Evolutionary conservation across 2,888 invertebrate species (phyloP).

Genomic region (Chrysodeixis includens): DNA sequence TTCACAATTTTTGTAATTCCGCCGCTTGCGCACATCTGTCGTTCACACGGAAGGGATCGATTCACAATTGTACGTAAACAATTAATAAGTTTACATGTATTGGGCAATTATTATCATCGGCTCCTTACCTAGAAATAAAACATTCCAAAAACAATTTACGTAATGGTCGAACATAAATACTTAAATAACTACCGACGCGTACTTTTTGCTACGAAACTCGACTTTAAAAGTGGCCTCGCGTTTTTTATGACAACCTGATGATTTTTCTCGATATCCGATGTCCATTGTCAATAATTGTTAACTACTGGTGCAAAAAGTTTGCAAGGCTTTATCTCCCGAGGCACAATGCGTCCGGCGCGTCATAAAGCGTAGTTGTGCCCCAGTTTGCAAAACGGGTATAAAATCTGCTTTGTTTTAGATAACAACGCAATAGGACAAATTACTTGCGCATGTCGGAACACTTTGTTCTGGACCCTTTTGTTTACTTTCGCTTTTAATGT

Average conservation of each 20-base stretch:
- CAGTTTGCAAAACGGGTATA: constrained; percentile 79
- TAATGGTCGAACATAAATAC: constrained; percentile 37
- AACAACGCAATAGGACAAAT: constrained; percentile 80
- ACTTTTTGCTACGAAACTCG: constrained; percentile 50
- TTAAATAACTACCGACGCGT: constrained; percentile 43
- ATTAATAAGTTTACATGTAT: constrained; percentile 57
- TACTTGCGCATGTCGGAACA: constrained; percentile 78
- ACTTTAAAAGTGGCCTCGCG: constrained; percentile 66
- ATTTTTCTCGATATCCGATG: constrained; percentile 72
- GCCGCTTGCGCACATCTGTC: constrained; percentile 85
- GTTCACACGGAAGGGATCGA: constrained; percentile 82
- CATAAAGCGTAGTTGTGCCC: constrained; percentile 80
- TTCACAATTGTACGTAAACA: constrained; percentile 68
- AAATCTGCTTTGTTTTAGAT: constrained; percentile 76
- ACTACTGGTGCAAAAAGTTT: constrained; percentile 76
- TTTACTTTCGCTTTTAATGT: constrained; percentile 79
- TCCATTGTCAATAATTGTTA: constrained; percentile 72
- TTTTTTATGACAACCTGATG: constrained; percentile 73
- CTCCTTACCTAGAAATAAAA: constrained; percentile 30
- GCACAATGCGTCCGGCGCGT: constrained; percentile 70
- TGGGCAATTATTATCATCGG: constrained; percentile 47
- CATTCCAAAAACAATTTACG: constrained; percentile 42
- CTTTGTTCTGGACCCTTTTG: constrained; percentile 76
- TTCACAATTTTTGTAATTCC: constrained; percentile 87
- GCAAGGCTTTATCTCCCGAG: constrained; percentile 77